phyloP scores from a whole-genome alignment of 2,797 vertebrate species.

The Poecile montanus region DNA sequence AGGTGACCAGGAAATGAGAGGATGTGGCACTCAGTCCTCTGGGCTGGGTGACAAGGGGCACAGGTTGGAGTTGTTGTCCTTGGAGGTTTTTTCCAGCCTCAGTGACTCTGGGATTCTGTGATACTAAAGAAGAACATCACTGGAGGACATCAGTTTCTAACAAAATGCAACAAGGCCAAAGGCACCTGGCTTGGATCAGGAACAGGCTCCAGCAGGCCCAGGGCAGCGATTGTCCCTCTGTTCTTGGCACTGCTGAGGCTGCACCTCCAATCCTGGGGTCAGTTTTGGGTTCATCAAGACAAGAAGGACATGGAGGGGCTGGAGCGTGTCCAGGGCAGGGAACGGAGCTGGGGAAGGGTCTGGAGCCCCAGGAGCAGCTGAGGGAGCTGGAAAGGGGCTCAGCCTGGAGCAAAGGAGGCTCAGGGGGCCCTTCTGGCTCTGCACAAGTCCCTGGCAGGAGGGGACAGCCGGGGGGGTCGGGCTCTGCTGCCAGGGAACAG shows the following conservation, averaged over 20 bases:
- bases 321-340: background rate
- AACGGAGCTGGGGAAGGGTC: background rate
- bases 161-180: background rate
- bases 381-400: background rate
- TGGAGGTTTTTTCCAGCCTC: background rate
- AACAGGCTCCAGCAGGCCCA: background rate
- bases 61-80: rapidly evolving
- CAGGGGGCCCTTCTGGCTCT: background rate
- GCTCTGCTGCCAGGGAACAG: background rate
- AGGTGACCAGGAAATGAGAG: background rate
- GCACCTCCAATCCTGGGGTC: background rate
- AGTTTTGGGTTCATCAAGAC: background rate
- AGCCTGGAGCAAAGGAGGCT: background rate
- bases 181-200: background rate
- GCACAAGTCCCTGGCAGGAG: background rate
- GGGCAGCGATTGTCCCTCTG: background rate
- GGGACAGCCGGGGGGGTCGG: background rate
- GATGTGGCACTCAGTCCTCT: background rate
- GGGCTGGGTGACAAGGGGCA: background rate
- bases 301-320: background rate
- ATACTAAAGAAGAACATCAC: background rate
- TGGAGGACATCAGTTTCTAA: background rate
- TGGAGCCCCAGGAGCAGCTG: background rate
- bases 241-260: background rate
- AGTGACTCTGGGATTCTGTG: background rate